A percentile compares a stretch with the other conserved stretches of the same genome.
Evolutionary conservation across 2,113 vertebrate genomes (phyloP).

Genomic region (Podarcis cretensis): DNA sequence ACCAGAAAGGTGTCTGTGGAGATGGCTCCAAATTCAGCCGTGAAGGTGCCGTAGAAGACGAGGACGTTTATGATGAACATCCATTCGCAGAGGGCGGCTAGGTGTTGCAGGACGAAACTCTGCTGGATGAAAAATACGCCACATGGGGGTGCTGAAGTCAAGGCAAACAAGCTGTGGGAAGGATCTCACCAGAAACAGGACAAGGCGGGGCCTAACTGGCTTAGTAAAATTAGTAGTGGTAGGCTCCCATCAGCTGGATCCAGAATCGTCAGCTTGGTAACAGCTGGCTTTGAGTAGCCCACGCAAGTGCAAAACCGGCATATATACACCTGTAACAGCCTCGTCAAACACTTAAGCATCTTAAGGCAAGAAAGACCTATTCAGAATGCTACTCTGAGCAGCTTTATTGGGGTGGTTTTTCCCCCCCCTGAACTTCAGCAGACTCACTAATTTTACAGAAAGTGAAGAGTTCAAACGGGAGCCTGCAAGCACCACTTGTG

Average conservation of each 20-base stretch:
- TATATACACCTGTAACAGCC: background rate
- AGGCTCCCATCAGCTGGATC: background rate
- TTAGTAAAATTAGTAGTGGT: background rate
- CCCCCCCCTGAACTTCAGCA: background rate
- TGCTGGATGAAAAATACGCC: constrained; percentile 88
- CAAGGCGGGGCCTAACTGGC: too few relatives aligned
- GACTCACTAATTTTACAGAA: background rate
- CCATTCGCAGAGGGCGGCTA: constrained; percentile 89
- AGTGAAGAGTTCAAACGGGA: background rate
- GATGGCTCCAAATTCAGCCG: constrained; percentile 85
- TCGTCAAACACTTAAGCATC: background rate
- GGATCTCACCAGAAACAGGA: too few relatives aligned
- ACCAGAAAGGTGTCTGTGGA: constrained; percentile 86
- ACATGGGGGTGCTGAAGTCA: constrained; percentile 77
- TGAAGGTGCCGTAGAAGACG: constrained; percentile 88
- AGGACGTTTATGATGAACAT: constrained; percentile 87
- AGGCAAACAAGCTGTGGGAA: constrained; percentile 62
- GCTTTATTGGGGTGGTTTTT: too few relatives aligned
- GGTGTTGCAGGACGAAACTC: constrained; percentile 85
- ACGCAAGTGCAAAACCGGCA: background rate
- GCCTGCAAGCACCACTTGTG: background rate
- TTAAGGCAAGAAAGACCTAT: background rate
- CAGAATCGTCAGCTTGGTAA: background rate
- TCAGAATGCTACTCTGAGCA: background rate
- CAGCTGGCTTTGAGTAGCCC: background rate